phyloP scores from a whole-genome alignment of 2,797 vertebrate genomes.

The Coccyzus lansbergi region DNA sequence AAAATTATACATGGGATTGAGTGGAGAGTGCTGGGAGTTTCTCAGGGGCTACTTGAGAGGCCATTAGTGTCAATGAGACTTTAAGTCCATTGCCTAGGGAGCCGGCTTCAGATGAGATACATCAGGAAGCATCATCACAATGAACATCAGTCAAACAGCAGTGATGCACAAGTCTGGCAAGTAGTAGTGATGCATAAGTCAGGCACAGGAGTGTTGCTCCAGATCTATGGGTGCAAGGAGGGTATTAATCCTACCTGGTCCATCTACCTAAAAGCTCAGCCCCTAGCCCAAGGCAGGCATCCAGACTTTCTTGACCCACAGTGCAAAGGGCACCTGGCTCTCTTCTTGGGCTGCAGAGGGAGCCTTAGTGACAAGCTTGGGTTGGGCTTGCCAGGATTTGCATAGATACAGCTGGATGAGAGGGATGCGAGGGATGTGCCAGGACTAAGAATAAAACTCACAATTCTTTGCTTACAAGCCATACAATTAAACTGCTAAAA shows the following conservation, averaged over 20 bases:
- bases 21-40: background rate
- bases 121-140: background rate
- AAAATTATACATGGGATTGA: background rate
- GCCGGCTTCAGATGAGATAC: background rate
- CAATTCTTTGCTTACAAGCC: slow-evolving; percentile 26
- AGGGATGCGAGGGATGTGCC: background rate
- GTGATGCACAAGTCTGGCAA: background rate
- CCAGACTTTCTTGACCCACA: background rate
- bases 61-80: background rate
- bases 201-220: background rate
- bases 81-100: background rate
- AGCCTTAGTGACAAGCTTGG: background rate
- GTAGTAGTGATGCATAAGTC: background rate
- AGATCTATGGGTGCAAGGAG: rapidly evolving
- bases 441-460: slow-evolving; percentile 18
- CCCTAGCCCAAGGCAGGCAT: background rate
- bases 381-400: background rate
- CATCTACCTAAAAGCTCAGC: background rate
- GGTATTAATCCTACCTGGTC: background rate
- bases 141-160: background rate
- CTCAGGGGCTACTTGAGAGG: background rate
- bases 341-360: background rate
- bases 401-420: background rate
- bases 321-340: background rate
- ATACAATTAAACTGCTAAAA: slow-evolving; percentile 40